Percentiles rank a stretch among this genome's conserved stretches.
Conservation (phyloP, 2,888 invertebrate species). For the Hemistola chrysoprasaria region DNA sequence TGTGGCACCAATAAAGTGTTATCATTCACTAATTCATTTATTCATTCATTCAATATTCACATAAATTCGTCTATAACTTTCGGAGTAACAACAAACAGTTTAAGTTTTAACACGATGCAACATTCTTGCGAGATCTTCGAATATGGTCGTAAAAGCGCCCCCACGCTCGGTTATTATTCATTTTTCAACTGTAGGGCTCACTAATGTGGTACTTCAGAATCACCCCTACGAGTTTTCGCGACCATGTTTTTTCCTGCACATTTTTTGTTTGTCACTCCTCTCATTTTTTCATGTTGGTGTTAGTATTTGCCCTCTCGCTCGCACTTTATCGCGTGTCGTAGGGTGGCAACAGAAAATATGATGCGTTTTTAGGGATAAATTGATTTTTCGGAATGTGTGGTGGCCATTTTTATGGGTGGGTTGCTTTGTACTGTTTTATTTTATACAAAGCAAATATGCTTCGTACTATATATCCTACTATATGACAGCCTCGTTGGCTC, state of each 20-base stretch:
- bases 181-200: constrained; percentile 69
- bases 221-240: constrained; percentile 75
- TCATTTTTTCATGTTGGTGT: constrained; percentile 27
- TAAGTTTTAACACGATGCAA: constrained; percentile 48
- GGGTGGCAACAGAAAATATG: constrained; percentile 78
- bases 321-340: constrained; percentile 58
- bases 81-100: no score
- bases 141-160: constrained; percentile 60
- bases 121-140: constrained; percentile 55
- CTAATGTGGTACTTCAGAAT: constrained; percentile 75
- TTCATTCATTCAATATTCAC: no score
- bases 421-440: constrained; percentile 24
- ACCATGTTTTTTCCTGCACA: constrained; percentile 77
- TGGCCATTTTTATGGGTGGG: constrained; percentile 66
- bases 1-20: constrained; percentile 1
- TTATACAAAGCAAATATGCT: no score
- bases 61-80: no score
- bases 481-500: no score
- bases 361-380: constrained; percentile 78
- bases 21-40: no score
- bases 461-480: no score
- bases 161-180: constrained; percentile 67
- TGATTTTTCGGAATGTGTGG: constrained; percentile 76
- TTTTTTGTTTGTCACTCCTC: constrained; percentile 66
- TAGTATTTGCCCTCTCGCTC: constrained; percentile 43